Evolutionary conservation across 2,888 invertebrate species (phyloP).

Genomic region (Byasa hedistus): DNA sequence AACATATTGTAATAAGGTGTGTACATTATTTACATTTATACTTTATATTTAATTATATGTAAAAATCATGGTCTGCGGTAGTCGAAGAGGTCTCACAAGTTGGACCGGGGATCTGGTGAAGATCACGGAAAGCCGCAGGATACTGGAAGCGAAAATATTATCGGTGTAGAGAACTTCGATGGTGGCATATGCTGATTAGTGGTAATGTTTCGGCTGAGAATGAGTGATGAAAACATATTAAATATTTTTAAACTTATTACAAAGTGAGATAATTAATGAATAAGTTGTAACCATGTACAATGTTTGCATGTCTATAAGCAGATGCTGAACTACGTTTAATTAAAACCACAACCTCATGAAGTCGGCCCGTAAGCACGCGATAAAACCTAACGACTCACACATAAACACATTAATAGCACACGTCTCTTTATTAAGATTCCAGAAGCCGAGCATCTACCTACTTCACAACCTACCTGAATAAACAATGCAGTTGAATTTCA

Average conservation of each 20-base stretch:
- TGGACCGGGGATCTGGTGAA: too few species aligned
- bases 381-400: conserved; percentile 17
- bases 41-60: too few species aligned
- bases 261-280: background rate
- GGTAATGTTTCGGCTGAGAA: too few species aligned
- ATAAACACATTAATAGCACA: conserved; percentile 21
- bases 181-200: too few species aligned
- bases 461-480: conserved; percentile 7
- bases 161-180: too few species aligned
- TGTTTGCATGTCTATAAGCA: background rate
- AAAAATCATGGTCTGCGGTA: too few species aligned
- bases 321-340: conserved; percentile 8
- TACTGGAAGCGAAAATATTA: too few species aligned
- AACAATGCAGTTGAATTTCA: conserved; percentile 14
- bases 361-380: conserved; percentile 7
- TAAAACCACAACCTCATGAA: conserved; percentile 20
- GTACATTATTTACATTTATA: too few species aligned
- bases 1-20: too few species aligned
- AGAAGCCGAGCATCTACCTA: background rate
- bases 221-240: too few species aligned
- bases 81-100: too few species aligned
- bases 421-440: conserved; percentile 24
- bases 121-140: too few species aligned
- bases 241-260: background rate
- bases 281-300: background rate